Base-by-base conservation (phyloP, 2,113 vertebrate species). In the Urocynchramus pylzowi region DNA sequence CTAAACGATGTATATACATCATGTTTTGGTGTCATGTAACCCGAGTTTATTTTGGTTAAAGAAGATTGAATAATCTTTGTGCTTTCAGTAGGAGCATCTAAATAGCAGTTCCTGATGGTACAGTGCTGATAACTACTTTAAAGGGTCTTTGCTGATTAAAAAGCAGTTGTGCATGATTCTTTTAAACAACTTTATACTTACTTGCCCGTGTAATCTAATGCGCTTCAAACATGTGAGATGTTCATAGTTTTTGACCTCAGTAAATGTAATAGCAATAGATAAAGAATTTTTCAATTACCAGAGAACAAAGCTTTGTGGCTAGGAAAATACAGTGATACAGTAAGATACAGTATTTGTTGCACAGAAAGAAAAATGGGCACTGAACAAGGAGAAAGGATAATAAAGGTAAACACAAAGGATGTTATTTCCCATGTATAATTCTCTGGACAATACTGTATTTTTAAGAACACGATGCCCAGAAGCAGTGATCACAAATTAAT, bases 251-350 rank as follows among this genome's bases (percentile, higher is more conserved):
- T 96, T 97, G 96, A 98, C 95, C 96, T 96, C 89, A 89, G 88
- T 96, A 97, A 97, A 97, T 83, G 77, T 54, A 94, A 63, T 93
- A 95, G 92, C 85, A 77, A 67, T 83, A 89, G 79, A 82, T 96
- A 96, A 97, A 96, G 85, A 97, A 95, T 97, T 98, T 97, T 98
- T 98, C 95, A 97, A 97, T 98, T 98, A 96, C 86, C 57, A 49
- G 90, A 93, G 83, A 95, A 42, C 54, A 83, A 95, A 97, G 96
- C 64, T 93, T 80, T 74, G 89, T 95, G 73, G 75, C 70, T 86
- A 69, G 78, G 21, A 24, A 68, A 97, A 90, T 76, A 69, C 39
- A 45, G 47, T 61, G 74, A 52, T 78, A 23, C 18, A 53, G 45
- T 96, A 96, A 94, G 84, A 94, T 94, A 68, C 13, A 90, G 64